Evolutionary conservation across 92 coral and sea anemone species (phyloP).

Genomic region (Siderastrea radians): DNA sequence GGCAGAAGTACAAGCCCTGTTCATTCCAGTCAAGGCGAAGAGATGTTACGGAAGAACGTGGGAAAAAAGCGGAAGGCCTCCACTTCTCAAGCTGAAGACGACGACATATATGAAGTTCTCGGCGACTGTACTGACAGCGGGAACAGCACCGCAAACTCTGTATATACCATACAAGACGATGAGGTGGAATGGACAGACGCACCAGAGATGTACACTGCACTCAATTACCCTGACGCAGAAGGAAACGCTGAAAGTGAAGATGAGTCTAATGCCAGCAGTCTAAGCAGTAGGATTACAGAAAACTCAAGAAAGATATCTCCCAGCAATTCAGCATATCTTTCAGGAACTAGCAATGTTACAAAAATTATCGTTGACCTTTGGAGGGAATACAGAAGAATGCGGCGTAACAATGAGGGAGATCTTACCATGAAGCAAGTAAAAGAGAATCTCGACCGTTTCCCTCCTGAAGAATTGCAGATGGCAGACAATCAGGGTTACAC

Average conservation of each 20-base stretch:
- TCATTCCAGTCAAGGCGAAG: background rate
- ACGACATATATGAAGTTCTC: background rate
- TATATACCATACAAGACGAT: background rate
- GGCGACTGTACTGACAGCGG: background rate
- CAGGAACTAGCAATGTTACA: slow-evolving; percentile 29
- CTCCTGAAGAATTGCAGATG: background rate
- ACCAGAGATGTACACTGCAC: background rate
- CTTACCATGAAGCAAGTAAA: background rate
- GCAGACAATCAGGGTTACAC: slow-evolving; percentile 43
- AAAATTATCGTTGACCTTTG: slow-evolving; percentile 18
- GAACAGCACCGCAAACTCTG: background rate
- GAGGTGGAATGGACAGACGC: background rate
- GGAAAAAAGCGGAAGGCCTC: background rate
- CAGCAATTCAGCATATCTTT: background rate
- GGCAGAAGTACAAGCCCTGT: background rate
- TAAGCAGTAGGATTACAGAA: background rate
- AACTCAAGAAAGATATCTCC: background rate
- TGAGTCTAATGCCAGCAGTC: background rate
- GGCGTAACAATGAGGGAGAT: background rate
- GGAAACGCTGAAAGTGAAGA: background rate
- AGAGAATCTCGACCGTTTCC: background rate
- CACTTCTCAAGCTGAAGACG: background rate
- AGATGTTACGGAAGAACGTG: background rate
- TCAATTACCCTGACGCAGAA: background rate
- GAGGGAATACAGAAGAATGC: background rate